These are phyloP conservation scores for Malacoctenus gilli DNA, from an alignment of 2,797 vertebrate species.

Conservation along the genomic window DNA sequence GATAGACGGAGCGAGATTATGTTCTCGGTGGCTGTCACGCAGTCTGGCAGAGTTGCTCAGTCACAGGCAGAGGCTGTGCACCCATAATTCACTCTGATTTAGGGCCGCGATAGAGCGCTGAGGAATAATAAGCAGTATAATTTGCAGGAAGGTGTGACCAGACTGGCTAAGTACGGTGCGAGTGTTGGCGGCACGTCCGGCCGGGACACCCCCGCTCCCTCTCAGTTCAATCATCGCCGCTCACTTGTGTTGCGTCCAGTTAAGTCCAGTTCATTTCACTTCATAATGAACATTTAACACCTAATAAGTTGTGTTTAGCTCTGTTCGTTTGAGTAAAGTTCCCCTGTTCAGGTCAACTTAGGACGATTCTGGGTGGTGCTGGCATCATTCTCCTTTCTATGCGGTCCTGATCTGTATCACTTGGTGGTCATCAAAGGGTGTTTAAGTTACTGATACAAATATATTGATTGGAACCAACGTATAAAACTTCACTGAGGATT, in stretches of 20 bases:
- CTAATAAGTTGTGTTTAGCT: constrained; percentile 7
- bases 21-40: constrained; percentile 56
- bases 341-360: not conserved
- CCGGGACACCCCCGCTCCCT: constrained; percentile 5
- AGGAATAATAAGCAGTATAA: constrained; percentile 78
- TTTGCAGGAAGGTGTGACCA: constrained; percentile 75
- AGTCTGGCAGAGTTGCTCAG: constrained; percentile 48
- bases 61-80: constrained; percentile 58
- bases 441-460: too few species aligned
- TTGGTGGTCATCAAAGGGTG: too few species aligned
- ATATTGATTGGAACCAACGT: too few species aligned
- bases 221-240: constrained; percentile 37
- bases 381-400: too few species aligned
- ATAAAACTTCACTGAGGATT: too few species aligned
- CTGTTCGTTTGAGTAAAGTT: constrained; percentile 10
- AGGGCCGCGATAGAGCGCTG: constrained; percentile 66
- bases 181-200: constrained; percentile 35
- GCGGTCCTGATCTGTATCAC: too few species aligned
- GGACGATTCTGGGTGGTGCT: too few species aligned
- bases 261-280: constrained; percentile 28
- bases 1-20: constrained; percentile 37
- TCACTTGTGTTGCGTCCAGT: constrained; percentile 24
- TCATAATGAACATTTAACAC: constrained; percentile 36
- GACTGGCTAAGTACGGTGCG: constrained; percentile 62
- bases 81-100: constrained; percentile 78